A percentile compares a stretch with the other conserved stretches of the same genome.
These are phyloP conservation scores for Drosophila austrosaltans DNA, from an alignment of 2,888 invertebrate genomes.

Conservation along the genomic window DNA sequence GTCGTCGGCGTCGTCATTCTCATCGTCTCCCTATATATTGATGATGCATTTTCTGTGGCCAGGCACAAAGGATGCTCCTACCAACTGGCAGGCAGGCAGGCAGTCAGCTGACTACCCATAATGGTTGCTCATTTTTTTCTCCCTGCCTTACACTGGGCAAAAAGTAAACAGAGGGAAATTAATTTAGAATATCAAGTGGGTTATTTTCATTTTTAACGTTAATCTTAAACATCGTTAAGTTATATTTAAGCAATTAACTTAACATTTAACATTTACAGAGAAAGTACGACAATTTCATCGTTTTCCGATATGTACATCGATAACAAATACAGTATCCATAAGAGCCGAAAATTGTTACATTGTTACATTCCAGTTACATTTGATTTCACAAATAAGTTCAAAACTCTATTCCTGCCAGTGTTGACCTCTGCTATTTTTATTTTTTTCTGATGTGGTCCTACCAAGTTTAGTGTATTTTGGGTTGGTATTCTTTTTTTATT, in stretches of 20 bases:
- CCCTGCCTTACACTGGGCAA: conserved; percentile 1
- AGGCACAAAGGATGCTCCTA: conserved; percentile 44
- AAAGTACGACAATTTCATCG: no score
- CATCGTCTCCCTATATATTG: conserved; percentile 53
- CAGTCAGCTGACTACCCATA: not conserved
- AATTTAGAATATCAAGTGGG: not conserved
- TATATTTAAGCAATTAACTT: not conserved
- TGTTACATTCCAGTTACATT: not conserved
- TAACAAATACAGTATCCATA: no score
- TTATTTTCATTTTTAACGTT: conserved; percentile 40
- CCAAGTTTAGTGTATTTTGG: conserved; percentile 59
- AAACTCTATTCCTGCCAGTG: not conserved
- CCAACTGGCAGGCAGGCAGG: not conserved
- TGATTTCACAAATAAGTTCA: not conserved
- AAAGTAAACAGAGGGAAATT: not conserved
- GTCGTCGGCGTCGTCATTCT: conserved; percentile 1
- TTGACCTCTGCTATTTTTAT: not conserved
- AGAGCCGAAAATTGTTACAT: no score
- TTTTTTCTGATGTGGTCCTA: conserved; percentile 24
- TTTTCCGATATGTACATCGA: no score
- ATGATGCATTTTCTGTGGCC: conserved; percentile 76
- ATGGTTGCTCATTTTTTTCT: conserved; percentile 2
- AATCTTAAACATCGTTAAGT: not conserved
- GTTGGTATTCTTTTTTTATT: conserved; percentile 42
- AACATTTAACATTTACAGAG: no score